Conservation (phyloP, 92 coral and sea anemone species). For the Umimayanthus chanpuru region DNA sequence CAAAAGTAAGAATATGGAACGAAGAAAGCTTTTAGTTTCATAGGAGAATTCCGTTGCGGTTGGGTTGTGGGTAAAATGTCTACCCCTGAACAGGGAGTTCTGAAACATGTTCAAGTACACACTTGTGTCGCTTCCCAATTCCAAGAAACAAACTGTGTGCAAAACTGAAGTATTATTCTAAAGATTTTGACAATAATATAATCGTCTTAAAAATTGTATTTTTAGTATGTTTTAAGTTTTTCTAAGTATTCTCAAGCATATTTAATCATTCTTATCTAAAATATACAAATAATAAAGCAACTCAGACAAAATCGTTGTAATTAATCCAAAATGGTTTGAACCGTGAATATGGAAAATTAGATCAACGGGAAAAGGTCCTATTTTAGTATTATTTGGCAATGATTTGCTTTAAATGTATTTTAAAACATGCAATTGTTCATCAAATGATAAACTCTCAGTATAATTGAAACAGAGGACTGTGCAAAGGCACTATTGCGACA, state of each 20-base stretch:
- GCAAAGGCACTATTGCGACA: not conserved
- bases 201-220: not conserved
- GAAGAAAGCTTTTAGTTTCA: not conserved
- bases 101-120: not conserved
- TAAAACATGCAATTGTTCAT: not conserved
- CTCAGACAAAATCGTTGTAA: not conserved
- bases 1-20: not conserved
- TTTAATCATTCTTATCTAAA: not conserved
- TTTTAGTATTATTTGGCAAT: not conserved
- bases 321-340: slow-evolving; percentile 7
- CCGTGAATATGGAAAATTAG: slow-evolving; percentile 6
- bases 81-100: not conserved
- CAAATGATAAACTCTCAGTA: not conserved
- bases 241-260: not conserved
- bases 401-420: not conserved
- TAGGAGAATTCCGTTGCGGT: not conserved
- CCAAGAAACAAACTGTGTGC: not conserved
- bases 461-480: not conserved
- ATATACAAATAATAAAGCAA: slow-evolving; percentile 7
- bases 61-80: slow-evolving; percentile 17
- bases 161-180: not conserved
- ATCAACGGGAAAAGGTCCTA: not conserved
- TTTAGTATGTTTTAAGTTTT: not conserved
- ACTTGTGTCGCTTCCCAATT: not conserved
- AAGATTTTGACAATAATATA: not conserved